A percentile compares a stretch with the other conserved stretches of the same genome.
phyloP scores from a whole-genome alignment of 2,797 vertebrate species.

The Pantherophis vulpinus region DNA sequence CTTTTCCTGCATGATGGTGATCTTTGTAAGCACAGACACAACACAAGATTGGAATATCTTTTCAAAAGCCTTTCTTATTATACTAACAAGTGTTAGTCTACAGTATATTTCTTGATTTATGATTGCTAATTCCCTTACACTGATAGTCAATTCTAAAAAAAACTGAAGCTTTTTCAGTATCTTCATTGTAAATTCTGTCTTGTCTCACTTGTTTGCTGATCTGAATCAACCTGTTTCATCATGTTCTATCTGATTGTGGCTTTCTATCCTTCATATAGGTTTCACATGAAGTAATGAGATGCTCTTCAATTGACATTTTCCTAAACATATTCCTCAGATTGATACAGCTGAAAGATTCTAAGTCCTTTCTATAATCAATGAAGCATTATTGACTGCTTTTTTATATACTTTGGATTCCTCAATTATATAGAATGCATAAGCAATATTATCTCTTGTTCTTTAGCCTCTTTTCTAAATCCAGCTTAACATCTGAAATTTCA shows the following conservation, averaged over 20 bases:
- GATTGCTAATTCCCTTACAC: neutral
- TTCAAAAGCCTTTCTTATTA: neutral
- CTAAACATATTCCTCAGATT: neutral
- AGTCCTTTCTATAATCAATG: neutral
- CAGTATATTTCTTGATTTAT: neutral
- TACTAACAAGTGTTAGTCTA: neutral
- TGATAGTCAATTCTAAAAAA: neutral
- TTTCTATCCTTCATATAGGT: neutral
- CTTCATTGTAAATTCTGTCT: neutral
- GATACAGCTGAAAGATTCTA: neutral
- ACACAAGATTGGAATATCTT: neutral
- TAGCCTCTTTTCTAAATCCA: neutral
- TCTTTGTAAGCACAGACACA: neutral
- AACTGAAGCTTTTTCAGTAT: neutral
- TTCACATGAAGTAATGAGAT: neutral
- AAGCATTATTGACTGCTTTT: neutral
- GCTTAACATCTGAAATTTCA: neutral
- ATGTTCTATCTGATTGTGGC: neutral
- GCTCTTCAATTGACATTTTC: neutral
- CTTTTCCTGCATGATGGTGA: neutral
- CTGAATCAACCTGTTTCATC: neutral
- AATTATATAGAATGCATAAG: neutral
- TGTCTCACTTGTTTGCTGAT: neutral
- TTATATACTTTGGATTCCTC: neutral
- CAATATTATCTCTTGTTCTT: neutral